A percentile compares a stretch with the other conserved stretches of the same genome.
Evolutionary conservation across 2,888 invertebrate genomes (phyloP).

Genomic region (Orthosia gracilis): DNA sequence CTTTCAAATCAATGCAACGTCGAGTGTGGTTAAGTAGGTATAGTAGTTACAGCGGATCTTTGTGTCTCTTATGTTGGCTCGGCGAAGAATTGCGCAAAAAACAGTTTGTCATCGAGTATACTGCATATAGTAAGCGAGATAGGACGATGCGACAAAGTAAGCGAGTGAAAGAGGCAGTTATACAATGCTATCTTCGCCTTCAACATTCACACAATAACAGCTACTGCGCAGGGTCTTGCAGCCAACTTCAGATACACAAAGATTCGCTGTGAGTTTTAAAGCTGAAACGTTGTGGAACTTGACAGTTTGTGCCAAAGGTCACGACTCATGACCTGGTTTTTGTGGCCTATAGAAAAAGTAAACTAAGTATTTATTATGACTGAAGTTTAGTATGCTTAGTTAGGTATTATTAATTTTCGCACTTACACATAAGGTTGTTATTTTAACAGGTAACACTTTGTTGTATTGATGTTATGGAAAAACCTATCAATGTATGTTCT

Average conservation of each 20-base stretch:
- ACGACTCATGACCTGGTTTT: slow-evolving; percentile 20
- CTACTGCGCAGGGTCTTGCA: too few relatives aligned
- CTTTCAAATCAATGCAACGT: slow-evolving; percentile 36
- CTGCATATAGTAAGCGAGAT: too few relatives aligned
- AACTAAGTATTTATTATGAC: neutral
- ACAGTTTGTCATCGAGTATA: too few relatives aligned
- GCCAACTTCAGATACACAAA: too few relatives aligned
- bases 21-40: slow-evolving; percentile 13
- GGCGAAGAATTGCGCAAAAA: too few relatives aligned
- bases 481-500: neutral
- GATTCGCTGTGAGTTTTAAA: too few relatives aligned
- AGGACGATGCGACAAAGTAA: too few relatives aligned
- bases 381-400: neutral
- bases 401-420: neutral
- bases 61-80: too few relatives aligned
- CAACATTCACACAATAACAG: too few relatives aligned
- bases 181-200: too few relatives aligned
- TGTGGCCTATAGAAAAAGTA: neutral
- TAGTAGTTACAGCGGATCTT: too few relatives aligned
- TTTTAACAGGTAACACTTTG: neutral
- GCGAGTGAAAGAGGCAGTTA: too few relatives aligned
- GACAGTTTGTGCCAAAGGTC: slow-evolving; percentile 14
- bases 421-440: neutral
- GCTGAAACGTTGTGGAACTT: slow-evolving; percentile 15
- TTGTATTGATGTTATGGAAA: slow-evolving; percentile 1